Percentiles rank a stretch among this genome's conserved stretches.
Evolutionary conservation across 2,888 invertebrate species (phyloP).

Genomic region (Lepidochrysops patricia): DNA sequence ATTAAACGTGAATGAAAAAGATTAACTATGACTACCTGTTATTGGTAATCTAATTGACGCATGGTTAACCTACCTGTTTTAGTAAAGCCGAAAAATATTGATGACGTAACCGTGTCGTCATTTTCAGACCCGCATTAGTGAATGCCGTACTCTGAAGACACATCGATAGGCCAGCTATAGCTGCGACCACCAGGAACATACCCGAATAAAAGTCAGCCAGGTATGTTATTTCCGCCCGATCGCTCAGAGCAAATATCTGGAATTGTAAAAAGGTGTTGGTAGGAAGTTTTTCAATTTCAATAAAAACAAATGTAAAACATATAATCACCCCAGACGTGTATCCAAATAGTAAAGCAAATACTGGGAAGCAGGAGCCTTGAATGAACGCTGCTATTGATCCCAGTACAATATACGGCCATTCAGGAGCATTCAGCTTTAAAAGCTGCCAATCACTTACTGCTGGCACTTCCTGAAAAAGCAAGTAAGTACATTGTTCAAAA

Average conservation of each 20-base stretch:
- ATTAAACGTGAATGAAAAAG: neutral
- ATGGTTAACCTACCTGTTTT: constrained; percentile 54
- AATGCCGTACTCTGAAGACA: constrained; percentile 82
- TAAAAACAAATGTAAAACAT: neutral
- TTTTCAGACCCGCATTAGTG: constrained; percentile 82
- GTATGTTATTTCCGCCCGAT: constrained; percentile 68
- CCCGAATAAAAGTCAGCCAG: constrained; percentile 78
- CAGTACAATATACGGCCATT: constrained; percentile 77
- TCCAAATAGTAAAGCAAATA: constrained; percentile 80
- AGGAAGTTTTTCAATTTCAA: neutral
- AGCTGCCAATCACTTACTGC: constrained; percentile 65
- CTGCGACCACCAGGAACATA: constrained; percentile 78
- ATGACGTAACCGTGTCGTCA: constrained; percentile 79
- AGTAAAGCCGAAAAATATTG: constrained; percentile 70
- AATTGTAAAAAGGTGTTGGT: constrained; percentile 25
- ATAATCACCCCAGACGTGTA: constrained; percentile 75
- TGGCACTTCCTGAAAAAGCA: constrained; percentile 42
- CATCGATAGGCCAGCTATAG: constrained; percentile 78
- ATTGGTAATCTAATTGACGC: too few species aligned
- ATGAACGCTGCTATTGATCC: constrained; percentile 77
- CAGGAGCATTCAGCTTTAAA: constrained; percentile 75
- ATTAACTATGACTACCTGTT: too few species aligned
- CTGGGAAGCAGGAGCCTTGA: constrained; percentile 79
- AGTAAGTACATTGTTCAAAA: too few species aligned
- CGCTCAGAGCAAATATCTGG: constrained; percentile 75